Evolutionary conservation across 2,888 invertebrate genomes (phyloP), one percentile per base, ranked within the genome.

Genomic region (Acanthosepion lycidas): DNA sequence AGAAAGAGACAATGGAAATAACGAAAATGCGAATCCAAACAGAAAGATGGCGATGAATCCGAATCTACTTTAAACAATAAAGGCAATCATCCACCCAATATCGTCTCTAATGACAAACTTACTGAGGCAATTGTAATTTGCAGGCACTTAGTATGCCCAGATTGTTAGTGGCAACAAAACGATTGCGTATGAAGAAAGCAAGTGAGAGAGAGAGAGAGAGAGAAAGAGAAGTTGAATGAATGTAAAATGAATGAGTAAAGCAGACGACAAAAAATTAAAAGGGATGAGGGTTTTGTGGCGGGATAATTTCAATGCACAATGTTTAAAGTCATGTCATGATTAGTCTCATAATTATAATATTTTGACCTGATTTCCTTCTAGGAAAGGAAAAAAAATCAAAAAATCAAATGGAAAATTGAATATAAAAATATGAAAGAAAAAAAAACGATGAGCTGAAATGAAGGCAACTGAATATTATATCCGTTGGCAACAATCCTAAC

Each of bases 101-200:
- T 78, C 78, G 15, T 78, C 78, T 78, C n/a, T 78, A 78, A 78
- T 78, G 78, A 78, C n/a, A 78, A 78, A 78, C 78, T n/a, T 78
- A 78, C n/a, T n/a, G n/a, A 78, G 78, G 78, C 78, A 28, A 78
- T 78, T 78, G 78, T 78, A 78, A n/a, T 78, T 78, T 78, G 78
- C n/a, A 78, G 78, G n/a, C 78, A 78, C 78, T 78, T 78, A 78
- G 78, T 78, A n/a, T n/a, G 78, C 78, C n/a, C 18, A 78, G n/a
- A 78, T 78, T 78, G n/a, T 78, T 78, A n/a, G n/a, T 78, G n/a
- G 78, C n/a, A n/a, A 78, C 78, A 78, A 78, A 78, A 78, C n/a
- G 12, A 78, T n/a, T 8, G n/a, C 78, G n/a, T 78, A n/a, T 78
- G n/a, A 78, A 78, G 26, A 78, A n/a, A 28, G 78, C 8, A 9